Conservation (phyloP, 2,888 invertebrate genomes). For the Tipula lateralis region DNA sequence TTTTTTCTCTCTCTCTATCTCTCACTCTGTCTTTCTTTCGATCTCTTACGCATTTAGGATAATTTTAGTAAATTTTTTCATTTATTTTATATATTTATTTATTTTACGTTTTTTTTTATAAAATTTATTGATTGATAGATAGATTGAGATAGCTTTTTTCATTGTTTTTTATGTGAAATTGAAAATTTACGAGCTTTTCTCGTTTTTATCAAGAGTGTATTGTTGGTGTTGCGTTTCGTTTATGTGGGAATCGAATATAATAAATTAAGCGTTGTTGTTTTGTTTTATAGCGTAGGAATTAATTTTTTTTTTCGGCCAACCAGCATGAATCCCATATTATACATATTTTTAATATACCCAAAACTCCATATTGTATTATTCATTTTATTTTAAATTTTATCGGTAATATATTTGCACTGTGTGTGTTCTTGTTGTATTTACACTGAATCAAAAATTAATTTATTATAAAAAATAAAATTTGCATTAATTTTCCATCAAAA, state of each 20-base stretch:
- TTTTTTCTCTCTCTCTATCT: not conserved
- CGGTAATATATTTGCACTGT: not conserved
- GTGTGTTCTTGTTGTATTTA: not conserved
- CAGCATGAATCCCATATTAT: not conserved
- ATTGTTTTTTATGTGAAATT: not conserved
- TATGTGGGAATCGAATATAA: not conserved
- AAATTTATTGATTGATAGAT: constrained; percentile 24
- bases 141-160: not conserved
- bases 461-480: not conserved
- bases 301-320: constrained; percentile 2
- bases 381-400: not conserved
- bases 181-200: not conserved
- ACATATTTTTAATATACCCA: not conserved
- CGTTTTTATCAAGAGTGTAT: not conserved
- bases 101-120: no score
- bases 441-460: constrained; percentile 3
- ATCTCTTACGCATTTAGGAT: not conserved
- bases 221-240: not conserved
- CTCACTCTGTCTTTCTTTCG: no score
- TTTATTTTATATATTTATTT: no score
- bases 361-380: not conserved
- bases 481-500: not conserved
- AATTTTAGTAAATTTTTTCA: not conserved
- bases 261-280: not conserved
- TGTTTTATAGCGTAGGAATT: not conserved